Base-by-base conservation (phyloP, 1,140 invertebrate species). In the Eufriesea mexicana region DNA sequence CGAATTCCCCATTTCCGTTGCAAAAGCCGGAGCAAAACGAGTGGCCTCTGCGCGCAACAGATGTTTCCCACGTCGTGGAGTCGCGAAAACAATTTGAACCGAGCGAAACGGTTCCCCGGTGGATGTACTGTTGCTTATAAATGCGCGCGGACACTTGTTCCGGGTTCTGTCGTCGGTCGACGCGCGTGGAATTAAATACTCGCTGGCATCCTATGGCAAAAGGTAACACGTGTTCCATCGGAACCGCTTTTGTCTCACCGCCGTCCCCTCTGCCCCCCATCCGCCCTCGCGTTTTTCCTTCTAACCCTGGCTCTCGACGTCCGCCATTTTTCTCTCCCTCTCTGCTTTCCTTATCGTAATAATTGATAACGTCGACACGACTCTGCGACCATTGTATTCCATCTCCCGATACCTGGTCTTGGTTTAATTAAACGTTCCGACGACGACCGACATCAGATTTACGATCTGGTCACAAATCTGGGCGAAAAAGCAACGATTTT, bases 121-220 rank as follows among this genome's bases (percentile, higher is more conserved):
- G 67, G 76, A 84, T 77, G 83, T 76, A 87, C 68, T 64, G 72
- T 84, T 76, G 70, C 55, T 64, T 83, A 73, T 76, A 84, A 86
- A 83, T 62, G 80, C 73, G 57, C 51, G 49, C 59, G 71, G 45
- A 87, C 86, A 84, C 81, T 67, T 87, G 86, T 87, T 86, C 64
- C 82, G 75, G 79, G 75, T 86, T 86, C 64, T 66, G 51, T 61
- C 35, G 45, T 55, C 23, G 55, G 35, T 2, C 51, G 45, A 86
- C 74, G 67, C 47, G 59, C 55, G 67, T 42, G 47, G 84, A 84
- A 87, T 86, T 84, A 86, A 87, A 25, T 61, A 49, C 25, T 20
- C 47, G 20, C 18, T 25, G 8, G 25, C 25, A 10, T 55, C 64
- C 42, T 57, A 79, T 75, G 82, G 71, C 28, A 42, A 84, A 86